Conservation (phyloP, 2,888 invertebrate genomes). For the Metallyticus violacea region DNA sequence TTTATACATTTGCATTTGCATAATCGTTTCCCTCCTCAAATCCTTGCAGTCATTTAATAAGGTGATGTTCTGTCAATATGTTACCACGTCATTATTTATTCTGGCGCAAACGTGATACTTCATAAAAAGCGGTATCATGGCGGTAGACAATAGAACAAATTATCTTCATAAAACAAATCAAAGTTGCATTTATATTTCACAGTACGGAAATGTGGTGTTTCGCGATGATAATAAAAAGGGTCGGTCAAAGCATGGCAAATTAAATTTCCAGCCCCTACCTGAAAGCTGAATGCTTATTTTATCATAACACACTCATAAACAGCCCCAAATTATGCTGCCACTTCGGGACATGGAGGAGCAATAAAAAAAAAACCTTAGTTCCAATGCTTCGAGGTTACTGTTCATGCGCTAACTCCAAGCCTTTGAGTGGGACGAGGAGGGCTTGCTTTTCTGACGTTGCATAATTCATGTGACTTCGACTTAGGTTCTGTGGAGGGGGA, state of each 20-base stretch:
- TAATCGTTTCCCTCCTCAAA: too few species aligned
- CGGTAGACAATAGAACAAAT: background rate
- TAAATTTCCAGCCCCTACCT: background rate
- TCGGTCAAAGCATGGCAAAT: background rate
- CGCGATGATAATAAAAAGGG: background rate
- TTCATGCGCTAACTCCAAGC: background rate
- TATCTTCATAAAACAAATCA: background rate
- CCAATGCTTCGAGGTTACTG: background rate
- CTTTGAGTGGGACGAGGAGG: background rate
- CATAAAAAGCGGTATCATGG: background rate
- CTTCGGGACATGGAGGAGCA: too few species aligned
- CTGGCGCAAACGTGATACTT: background rate
- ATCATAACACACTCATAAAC: too few species aligned
- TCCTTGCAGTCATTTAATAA: background rate
- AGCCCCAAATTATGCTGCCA: too few species aligned
- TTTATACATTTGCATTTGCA: too few species aligned
- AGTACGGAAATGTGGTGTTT: background rate
- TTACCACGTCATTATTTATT: background rate
- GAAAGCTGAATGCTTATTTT: background rate
- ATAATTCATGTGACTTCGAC: constrained; percentile 7
- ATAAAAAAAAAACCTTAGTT: background rate
- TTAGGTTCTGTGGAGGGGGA: background rate
- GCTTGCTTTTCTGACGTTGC: background rate
- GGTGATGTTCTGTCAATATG: too few species aligned
- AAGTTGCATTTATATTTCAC: background rate